Base-by-base conservation (phyloP, 1,140 invertebrate genomes). In the Pissodes strobi region DNA sequence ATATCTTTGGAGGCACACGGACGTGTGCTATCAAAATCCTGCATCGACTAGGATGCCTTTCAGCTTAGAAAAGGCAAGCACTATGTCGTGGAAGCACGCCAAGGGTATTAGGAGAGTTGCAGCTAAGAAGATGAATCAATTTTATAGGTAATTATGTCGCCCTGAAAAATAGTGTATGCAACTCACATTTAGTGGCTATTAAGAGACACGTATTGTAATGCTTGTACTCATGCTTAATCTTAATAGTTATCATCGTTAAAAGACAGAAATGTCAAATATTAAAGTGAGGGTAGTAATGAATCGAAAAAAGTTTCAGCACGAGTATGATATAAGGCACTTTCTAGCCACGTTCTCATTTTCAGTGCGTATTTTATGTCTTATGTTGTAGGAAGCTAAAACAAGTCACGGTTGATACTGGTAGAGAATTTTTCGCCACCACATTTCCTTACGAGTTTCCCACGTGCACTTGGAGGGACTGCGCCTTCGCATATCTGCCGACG, bases 401-500 rank as follows among this genome's bases (percentile, higher is more conserved):
- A 34, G 25, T 9, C 2, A 65, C 22, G 12, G 66, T 77, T 2
- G 55, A 72, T 13, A 67, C 65, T 53, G 69, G 60, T 8, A 67
- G 74, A 23, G 69, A 75, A 66, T 70, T 73, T 49, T 77, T 71
- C 39, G 71, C 74, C 8, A 58, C 71, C 12, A 69, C 65, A 17
- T 72, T 69, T 39, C 39, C 63, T 5, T 74, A 77, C 30, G 49
- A 73, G 56, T 71, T 77, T 30, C 74, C 74, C 1, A 72, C 58
- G 3, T 49, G 19, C 21, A 71, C 72, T 22, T 77, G 73, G 53
- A 65, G 73, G 25, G 69, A 77, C 49, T 70, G 67, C 34, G 74
- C 67, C 49, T 77, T 76, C 59, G 68, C 75, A 15, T 77, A 77
- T 61, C 41, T 71, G 30, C 69, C 74, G 17, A 58, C 65, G 8